These are phyloP conservation scores for Chymomyza fuscimana DNA, from an alignment of 2,888 invertebrate genomes.

Conservation along the genomic window DNA sequence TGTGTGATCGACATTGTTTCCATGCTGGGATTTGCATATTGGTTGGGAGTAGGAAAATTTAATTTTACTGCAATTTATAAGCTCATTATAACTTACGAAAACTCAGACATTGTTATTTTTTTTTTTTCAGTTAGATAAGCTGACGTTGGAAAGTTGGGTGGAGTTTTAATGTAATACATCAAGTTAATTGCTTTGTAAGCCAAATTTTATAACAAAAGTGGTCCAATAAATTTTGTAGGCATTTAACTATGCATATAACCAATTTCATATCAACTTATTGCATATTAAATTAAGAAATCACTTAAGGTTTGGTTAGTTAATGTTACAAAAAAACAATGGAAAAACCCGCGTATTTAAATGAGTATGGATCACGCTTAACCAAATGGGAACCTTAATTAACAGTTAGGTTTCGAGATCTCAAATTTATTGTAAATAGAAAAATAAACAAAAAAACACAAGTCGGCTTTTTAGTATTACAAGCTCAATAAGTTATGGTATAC, in stretches of 20 bases:
- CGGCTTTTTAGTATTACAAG: neutral
- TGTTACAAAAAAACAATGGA: neutral
- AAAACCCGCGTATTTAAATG: neutral
- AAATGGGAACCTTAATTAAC: neutral
- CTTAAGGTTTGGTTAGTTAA: neutral
- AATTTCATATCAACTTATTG: neutral
- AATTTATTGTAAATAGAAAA: neutral
- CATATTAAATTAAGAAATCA: neutral
- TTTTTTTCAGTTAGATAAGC: neutral
- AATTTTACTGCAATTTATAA: neutral
- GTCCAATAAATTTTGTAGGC: neutral
- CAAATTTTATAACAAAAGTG: neutral
- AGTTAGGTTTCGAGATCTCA: neutral
- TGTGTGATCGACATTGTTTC: constrained; percentile 2
- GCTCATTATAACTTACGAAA: constrained; percentile 3
- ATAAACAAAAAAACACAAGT: neutral
- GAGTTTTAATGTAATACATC: neutral
- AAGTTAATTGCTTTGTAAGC: neutral
- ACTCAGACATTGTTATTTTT: neutral
- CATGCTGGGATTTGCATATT: constrained; percentile 8
- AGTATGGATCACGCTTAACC: neutral
- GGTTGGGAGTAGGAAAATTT: neutral
- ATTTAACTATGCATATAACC: neutral
- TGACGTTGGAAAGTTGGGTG: neutral
- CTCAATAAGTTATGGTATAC: neutral